Percentiles rank a stretch among this genome's conserved stretches.
Conservation (phyloP, 2,113 vertebrate species). For the Scomber scombrus region DNA sequence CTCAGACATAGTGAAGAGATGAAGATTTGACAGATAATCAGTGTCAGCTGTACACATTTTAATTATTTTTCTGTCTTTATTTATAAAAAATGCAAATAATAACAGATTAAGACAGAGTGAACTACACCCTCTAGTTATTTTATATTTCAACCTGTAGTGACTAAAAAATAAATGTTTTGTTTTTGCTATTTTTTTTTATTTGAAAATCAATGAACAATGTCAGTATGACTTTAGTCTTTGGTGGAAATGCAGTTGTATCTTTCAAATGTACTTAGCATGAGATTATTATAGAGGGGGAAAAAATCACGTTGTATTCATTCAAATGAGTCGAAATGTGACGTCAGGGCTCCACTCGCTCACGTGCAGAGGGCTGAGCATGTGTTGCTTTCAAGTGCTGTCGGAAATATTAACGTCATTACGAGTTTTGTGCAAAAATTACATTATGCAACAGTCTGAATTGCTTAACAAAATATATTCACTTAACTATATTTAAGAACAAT, state of each 20-base stretch:
- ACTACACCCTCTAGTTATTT: no score
- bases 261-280: accelerated
- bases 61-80: no score
- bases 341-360: constrained; percentile 36
- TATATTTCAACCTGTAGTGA: no score
- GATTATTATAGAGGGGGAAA: not conserved
- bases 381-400: constrained; percentile 13
- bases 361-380: constrained; percentile 17
- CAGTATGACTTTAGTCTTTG: not conserved
- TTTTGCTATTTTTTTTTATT: no score
- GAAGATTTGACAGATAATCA: no score
- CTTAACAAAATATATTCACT: no score
- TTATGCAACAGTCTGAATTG: not conserved
- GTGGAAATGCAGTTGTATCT: no score
- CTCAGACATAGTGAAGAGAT: no score
- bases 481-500: no score
- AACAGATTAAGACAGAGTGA: no score
- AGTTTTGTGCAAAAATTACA: not conserved
- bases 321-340: constrained; percentile 48
- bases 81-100: not conserved
- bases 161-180: no score
- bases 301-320: constrained; percentile 34
- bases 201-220: not conserved
- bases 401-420: accelerated
- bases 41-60: no score